Base-by-base conservation (phyloP, 2,113 vertebrate genomes). In the Chaetodon auriga region DNA sequence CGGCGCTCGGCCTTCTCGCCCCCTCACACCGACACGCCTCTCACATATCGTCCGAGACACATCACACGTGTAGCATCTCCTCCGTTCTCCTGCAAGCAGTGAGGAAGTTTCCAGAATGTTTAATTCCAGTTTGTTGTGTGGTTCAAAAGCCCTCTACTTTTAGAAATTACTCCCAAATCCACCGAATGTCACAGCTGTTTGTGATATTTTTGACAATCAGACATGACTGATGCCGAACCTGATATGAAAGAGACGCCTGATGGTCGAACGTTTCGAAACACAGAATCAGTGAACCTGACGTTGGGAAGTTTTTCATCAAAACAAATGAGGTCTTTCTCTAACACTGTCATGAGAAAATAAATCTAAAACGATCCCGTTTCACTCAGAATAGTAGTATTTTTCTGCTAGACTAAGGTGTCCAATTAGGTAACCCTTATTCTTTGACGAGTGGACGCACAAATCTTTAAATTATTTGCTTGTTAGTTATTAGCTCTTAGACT, bases 161-260 rank as follows among this genome's bases (percentile, higher is more conserved):
- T 75, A 87, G 55, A 80, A 84, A 70, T 6, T 0, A 80, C 54
- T 63, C 19, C 51, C 49, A 19, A 41, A 55, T 64, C 60, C 41
- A 15, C 53, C 21, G 41, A 87, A 78, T 18, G 71, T 49, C 54
- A 51, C 75, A 78, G 53, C 63, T 75, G 53, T 75, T 19, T 14
- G 15, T 8, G 16, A 54, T 76, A 11, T 70, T 74, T 65, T 62
- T 63, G 89, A 91, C 90, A 91, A 88, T 93, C 87, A 79, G 78
- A 69, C 36, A 21, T 35, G 75, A 81, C 58, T 71, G 78, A 75
- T 46, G 38, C 35, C 69, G 13, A 43, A 62, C 62, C 46, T 71
- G 46, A 64, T 14, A 19, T 46, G 3, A 74, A 48, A 10, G 30
- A 30, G 30, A 30, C 30, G 30, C 30, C 30, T 30, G 30, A 25